A percentile compares a stretch with the other conserved stretches of the same genome.
phyloP scores from a whole-genome alignment of 2,888 invertebrate genomes.

The Pyrochroa serraticornis region DNA sequence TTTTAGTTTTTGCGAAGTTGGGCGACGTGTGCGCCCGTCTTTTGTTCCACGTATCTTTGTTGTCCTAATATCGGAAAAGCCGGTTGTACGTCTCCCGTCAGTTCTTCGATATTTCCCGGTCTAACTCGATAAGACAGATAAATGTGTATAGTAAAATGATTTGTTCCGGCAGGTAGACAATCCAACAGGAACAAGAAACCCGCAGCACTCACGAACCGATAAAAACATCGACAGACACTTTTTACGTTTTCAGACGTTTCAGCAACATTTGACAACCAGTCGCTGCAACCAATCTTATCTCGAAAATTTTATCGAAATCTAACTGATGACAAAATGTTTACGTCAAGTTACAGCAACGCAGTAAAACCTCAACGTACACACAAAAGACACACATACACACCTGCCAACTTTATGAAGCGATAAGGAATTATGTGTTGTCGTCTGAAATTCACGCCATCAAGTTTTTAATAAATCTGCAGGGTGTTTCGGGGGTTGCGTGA shows the following conservation, averaged over 20 bases:
- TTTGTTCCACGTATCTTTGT: background rate
- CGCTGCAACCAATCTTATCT: slow-evolving; percentile 16
- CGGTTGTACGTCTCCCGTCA: slow-evolving; percentile 1
- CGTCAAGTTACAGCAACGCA: too few species aligned
- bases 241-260: slow-evolving; percentile 18
- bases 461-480: slow-evolving; percentile 17
- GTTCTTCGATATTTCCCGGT: background rate
- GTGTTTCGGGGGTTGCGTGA: slow-evolving; percentile 6
- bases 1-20: too few species aligned
- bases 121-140: slow-evolving; percentile 13
- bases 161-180: slow-evolving; percentile 21
- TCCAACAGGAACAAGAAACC: slow-evolving; percentile 6
- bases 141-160: slow-evolving; percentile 9
- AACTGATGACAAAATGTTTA: too few species aligned
- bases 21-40: too few species aligned
- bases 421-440: slow-evolving; percentile 14
- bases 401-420: slow-evolving; percentile 17
- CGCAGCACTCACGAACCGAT: slow-evolving; percentile 10
- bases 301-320: background rate
- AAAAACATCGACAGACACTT: slow-evolving; percentile 10
- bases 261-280: slow-evolving; percentile 17
- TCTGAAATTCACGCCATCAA: slow-evolving; percentile 8
- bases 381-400: slow-evolving; percentile 16
- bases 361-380: slow-evolving; percentile 1
- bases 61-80: slow-evolving; percentile 3